These are phyloP conservation scores for Sander lucioperca DNA, from an alignment of 2,113 vertebrate genomes.

Conservation along the genomic window DNA sequence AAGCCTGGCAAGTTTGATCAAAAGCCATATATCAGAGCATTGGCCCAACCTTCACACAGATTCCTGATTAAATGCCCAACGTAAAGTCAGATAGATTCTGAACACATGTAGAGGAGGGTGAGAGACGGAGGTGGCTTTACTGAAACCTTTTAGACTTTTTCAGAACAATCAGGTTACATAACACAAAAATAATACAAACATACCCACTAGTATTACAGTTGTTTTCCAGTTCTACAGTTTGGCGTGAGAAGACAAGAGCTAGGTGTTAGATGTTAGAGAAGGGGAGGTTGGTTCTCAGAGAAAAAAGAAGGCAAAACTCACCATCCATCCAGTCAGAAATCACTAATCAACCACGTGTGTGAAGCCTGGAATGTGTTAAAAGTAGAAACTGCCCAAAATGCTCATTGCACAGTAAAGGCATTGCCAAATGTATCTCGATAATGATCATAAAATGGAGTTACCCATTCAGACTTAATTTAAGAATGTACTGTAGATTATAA, in stretches of 20 bases:
- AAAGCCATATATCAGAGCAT: neutral
- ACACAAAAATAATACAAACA: neutral
- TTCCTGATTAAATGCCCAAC: slow-evolving; percentile 8
- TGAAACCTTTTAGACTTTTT: neutral
- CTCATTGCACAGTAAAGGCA: neutral
- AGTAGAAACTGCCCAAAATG: neutral
- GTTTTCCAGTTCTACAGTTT: neutral
- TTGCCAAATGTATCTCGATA: neutral
- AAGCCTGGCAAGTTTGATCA: neutral
- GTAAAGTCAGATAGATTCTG: slow-evolving; percentile 5
- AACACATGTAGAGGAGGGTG: neutral
- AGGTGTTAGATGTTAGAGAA: neutral
- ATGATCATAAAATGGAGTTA: neutral
- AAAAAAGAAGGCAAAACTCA: neutral
- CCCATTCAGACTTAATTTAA: neutral
- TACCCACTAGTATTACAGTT: neutral
- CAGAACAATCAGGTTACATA: slow-evolving; percentile 8
- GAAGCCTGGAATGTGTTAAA: neutral
- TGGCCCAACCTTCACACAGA: neutral
- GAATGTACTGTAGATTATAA: neutral
- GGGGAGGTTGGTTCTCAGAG: neutral
- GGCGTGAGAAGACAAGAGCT: neutral
- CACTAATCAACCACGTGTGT: neutral
- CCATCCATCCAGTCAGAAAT: neutral
- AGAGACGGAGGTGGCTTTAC: neutral